Evolutionary conservation across 2,888 invertebrate species (phyloP).

Genomic region (Cheilosia variabilis): DNA sequence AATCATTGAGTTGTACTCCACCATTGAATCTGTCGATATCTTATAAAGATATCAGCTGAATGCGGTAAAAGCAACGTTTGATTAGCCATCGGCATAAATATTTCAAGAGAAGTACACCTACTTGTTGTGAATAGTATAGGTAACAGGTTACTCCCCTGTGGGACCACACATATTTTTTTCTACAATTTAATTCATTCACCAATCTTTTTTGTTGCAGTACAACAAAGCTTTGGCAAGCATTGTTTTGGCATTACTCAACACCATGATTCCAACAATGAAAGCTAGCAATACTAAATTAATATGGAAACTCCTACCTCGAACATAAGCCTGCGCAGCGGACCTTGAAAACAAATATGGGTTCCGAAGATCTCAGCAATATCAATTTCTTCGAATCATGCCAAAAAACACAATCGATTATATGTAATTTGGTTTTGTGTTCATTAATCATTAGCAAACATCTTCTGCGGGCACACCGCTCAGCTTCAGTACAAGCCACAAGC

Average conservation of each 20-base stretch:
- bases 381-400: slow-evolving; percentile 10
- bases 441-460: slow-evolving; percentile 60
- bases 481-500: background rate
- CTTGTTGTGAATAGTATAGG: background rate
- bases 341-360: slow-evolving; percentile 39
- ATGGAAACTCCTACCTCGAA: background rate
- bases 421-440: slow-evolving; percentile 51
- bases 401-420: slow-evolving; percentile 25
- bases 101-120: background rate
- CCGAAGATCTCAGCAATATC: slow-evolving; percentile 19
- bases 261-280: slow-evolving; percentile 43
- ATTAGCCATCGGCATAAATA: background rate
- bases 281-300: slow-evolving; percentile 54
- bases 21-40: background rate
- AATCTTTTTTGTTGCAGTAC: too few relatives aligned
- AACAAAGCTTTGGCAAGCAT: too few relatives aligned
- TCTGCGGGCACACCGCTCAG: slow-evolving; percentile 21
- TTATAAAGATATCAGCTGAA: background rate
- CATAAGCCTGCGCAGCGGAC: background rate
- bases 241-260: background rate
- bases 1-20: background rate
- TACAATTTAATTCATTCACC: too few relatives aligned
- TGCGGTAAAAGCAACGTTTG: background rate
- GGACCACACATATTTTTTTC: background rate
- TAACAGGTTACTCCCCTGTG: background rate